Evolutionary conservation across 2,888 invertebrate genomes (phyloP), one percentile per base, ranked within the genome.

Genomic region (Seladonia tumulorum): DNA sequence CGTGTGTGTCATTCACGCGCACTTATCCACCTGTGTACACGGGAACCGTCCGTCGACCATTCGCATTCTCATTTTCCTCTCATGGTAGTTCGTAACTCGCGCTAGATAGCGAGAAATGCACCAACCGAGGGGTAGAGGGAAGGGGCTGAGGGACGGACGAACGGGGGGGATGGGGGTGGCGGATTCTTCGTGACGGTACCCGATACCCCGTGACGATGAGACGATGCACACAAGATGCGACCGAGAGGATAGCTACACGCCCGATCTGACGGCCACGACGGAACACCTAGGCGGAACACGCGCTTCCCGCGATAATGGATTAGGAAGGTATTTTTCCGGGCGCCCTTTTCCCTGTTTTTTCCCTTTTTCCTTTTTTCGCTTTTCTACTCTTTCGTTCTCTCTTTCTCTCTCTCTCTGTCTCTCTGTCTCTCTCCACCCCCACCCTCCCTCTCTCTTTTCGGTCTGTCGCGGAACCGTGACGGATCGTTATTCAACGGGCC

Each of bases 31-130:
- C 89, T 89, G 86, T 85, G 57, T 79, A 79, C 63, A 57, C 82
- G 47, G 47, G 73, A 70, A 68, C 57, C 70, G 79, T 81, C 66
- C 81, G 82, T 86, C 89, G 87, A 89, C 90, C 85, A 89, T 90
- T 90, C 85, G 74, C 89, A 83, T 88, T 90, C 85, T 86, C 83
- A 86, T 87, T 86, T 87, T 75, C 85, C 84, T 89, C 87, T 88
- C 87, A 86, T 82, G 80, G 86, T 76, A 66, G 84, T 73, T 81
- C 53, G 76, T 83, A 88, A 81, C 90, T 87, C 80, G 74, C 42
- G 63, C 81, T 75, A 79, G 75, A 82, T 73, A 83, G 73, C 25
- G 60, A 77, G 39, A 57, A 70, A 53, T 81, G 49, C n/a, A n/a
- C 57, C 57, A n/a, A 3, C 4, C n/a, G n/a, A n/a, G 53, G 53